Percentiles rank a stretch among this genome's conserved stretches.
Evolutionary conservation across 2,113 vertebrate species (phyloP).

Genomic region (Colaptes auratus): DNA sequence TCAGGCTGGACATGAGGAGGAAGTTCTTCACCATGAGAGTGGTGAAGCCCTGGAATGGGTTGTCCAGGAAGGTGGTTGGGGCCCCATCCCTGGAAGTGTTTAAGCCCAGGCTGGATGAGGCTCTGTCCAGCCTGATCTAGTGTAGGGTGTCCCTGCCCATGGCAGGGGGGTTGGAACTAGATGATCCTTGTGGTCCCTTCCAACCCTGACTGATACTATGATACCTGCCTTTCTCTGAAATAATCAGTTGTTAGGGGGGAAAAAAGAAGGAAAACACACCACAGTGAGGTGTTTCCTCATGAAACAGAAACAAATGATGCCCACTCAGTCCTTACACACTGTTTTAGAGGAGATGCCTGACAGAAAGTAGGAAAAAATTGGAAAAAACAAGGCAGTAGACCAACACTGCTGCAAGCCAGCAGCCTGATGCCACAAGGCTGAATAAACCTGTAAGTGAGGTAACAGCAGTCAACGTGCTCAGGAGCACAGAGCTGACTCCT

Average conservation of each 20-base stretch:
- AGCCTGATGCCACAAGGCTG: neutral
- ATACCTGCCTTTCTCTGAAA: neutral
- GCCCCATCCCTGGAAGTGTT: too few relatives aligned
- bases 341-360: neutral
- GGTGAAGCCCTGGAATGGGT: too few relatives aligned
- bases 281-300: neutral
- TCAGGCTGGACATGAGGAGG: too few relatives aligned
- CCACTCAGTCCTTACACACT: neutral
- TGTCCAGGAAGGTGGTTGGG: too few relatives aligned
- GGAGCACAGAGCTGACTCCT: neutral
- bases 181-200: too few relatives aligned
- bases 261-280: neutral
- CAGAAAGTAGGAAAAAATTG: neutral
- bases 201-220: too few relatives aligned
- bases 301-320: neutral
- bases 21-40: too few relatives aligned
- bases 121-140: too few relatives aligned
- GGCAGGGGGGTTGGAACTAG: too few relatives aligned
- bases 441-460: neutral
- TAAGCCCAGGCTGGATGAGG: too few relatives aligned
- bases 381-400: rapidly evolving
- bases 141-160: too few relatives aligned
- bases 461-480: neutral
- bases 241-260: rapidly evolving
- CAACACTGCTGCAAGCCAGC: neutral